These are phyloP conservation scores for Mizuhopecten yessoensis DNA, from an alignment of 1,140 invertebrate species.

Conservation along the genomic window DNA sequence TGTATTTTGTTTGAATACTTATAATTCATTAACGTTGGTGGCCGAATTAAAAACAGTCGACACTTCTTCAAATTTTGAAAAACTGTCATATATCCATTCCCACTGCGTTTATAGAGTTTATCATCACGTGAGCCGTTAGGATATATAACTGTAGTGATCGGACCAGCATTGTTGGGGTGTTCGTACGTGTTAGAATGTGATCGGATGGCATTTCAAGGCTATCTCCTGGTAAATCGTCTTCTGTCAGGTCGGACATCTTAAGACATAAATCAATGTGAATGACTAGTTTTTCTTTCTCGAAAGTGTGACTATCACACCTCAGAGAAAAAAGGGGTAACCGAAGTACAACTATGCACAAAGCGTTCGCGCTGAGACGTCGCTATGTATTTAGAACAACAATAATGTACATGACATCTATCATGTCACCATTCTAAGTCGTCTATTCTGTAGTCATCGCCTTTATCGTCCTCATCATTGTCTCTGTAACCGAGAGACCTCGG, in stretches of 20 bases:
- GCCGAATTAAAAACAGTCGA: no score
- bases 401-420: slow-evolving; percentile 20
- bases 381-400: background rate
- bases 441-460: background rate
- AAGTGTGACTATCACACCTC: background rate
- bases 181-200: background rate
- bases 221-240: background rate
- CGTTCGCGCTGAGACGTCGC: background rate
- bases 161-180: background rate
- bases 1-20: no score
- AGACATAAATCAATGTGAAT: background rate
- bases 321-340: background rate
- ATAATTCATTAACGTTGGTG: no score
- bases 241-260: background rate
- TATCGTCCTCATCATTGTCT: slow-evolving; percentile 2
- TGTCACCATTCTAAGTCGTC: background rate
- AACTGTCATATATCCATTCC: background rate
- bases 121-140: background rate
- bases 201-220: slow-evolving; percentile 15
- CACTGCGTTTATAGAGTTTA: background rate
- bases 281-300: background rate
- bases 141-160: background rate
- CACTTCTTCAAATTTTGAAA: background rate
- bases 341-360: background rate
- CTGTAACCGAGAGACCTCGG: background rate